Evolutionary conservation across 2,797 vertebrate species (phyloP), one percentile per base, ranked within the genome.

Genomic region (Micropoecilia bifurca): DNA sequence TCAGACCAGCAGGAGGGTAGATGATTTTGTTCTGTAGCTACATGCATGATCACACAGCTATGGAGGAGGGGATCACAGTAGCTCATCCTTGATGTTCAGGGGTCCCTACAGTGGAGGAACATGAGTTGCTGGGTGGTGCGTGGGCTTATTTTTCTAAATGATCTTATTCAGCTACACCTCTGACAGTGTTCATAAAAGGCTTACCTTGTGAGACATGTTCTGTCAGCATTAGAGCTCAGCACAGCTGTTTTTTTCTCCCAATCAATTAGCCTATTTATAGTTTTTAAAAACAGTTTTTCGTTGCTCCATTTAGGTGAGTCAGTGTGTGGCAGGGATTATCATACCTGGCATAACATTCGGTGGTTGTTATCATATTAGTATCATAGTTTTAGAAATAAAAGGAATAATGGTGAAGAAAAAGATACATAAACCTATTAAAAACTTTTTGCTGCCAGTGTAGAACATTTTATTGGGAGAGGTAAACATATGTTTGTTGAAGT

Each of bases 1-100:
- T 9, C 61, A 36, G 63, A 68, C 25, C 9, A 41, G 36, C 20
- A 25, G 22, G 63, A 39, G 36, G 36, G 63, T 10, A 12, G 39
- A 25, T 25, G 1, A 12, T 41, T 68, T 41, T 66, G 30, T 68
- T 39, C 8, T 66, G 30, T 4, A 66, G 18, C 36, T 68, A 41
- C 63, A 10, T 41, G 63, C 63, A 68, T 10, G 63, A 68, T 68
- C 63, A 68, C 36, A 41, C 3, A 41, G 39, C 20, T 68, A 41
- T 68, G 63, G 63, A 68, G 63, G 63, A 68, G 63, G 63, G 22
- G 36, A 68, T 68, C 36, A 36, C 61, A 63, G 25, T 41, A 41
- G 63, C 36, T 68, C 63, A 68, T 41, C 36, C 46, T 33, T 48
- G 71, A 50, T 48, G 25, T 14, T 39, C 20, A 53, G 46, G 71